phyloP scores from a whole-genome alignment of 2,888 invertebrate genomes.

The Rugalucina vietnamica region DNA sequence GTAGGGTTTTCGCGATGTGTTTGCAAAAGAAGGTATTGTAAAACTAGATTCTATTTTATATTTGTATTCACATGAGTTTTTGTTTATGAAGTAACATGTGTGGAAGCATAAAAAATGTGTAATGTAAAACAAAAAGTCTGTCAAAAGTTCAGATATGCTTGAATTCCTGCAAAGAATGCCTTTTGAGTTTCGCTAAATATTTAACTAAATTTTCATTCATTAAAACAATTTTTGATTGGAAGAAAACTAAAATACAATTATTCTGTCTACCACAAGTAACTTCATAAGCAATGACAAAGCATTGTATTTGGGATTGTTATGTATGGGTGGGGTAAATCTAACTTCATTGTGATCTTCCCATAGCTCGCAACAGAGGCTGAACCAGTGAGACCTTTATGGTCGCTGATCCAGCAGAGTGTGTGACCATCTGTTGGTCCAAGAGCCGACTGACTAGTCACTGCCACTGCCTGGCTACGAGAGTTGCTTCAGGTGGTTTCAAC shows the following conservation, averaged over 20 bases:
- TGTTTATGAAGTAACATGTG: conserved; percentile 12
- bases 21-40: conserved; percentile 56
- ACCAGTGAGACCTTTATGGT: conserved; percentile 32
- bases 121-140: no score
- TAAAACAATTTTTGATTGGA: no score
- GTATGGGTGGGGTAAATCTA: conserved; percentile 35
- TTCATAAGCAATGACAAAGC: conserved; percentile 1
- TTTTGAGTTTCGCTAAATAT: no score
- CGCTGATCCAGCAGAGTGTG: background rate
- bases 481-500: conserved; percentile 33
- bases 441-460: no score
- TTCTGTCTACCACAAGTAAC: background rate
- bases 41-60: conserved; percentile 42
- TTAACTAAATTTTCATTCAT: no score
- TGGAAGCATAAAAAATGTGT: no score
- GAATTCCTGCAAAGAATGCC: no score
- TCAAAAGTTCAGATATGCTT: no score
- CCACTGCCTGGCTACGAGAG: conserved; percentile 23
- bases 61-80: background rate
- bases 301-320: conserved; percentile 10
- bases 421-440: conserved; percentile 6
- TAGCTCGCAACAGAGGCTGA: conserved; percentile 66
- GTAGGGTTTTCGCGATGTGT: conserved; percentile 23
- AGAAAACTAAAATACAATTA: no score
- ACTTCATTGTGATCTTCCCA: conserved; percentile 66